Base-by-base conservation (phyloP, 2,113 vertebrate genomes). In the Vidua macroura region DNA sequence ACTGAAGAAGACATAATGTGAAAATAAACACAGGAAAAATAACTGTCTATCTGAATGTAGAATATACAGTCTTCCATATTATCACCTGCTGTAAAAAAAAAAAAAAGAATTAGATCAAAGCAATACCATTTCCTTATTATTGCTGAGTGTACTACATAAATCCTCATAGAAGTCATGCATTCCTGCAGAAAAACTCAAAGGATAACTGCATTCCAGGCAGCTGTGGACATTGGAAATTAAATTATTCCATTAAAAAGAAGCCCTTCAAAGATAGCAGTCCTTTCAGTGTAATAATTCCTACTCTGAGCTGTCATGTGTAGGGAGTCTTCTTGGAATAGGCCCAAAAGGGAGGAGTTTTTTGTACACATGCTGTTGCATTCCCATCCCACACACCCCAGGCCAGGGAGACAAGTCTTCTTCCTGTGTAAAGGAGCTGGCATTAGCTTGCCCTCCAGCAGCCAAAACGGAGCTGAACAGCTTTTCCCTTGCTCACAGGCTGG, bases 11-110 rank as follows among this genome's bases (percentile, higher is more conserved):
- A 70, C 68, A 84, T 6, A 83, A 62, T 75, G 69, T 67, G 59
- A 86, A 95, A 94, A 86, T 72, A 91, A 94, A 58, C n/a, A 46
- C 39, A 63, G 62, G 43, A 30, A 66, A 84, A 93, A 44, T 58
- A 58, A 39, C 39, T 63, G 9, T 15, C 11, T 56, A 39, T 86
- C 75, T 86, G 68, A 78, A n/a, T 44, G 24, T 12, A 73, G 37
- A 30, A 60, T 76, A 59, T 53, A 76, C 0, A 3, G 20, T 59
- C 53, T 67, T 82, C 23, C n/a, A n/a, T 70, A 59, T 80, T 92
- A 48, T 78, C 74, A 90, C 37, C 25, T 87, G 68, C 69, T 75
- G 77, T 68, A 90, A 93, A 86, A 68, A 18, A n/a, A 76, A 39
- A 39, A 46, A 39, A 41, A n/a, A 28, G 3, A 60, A 28, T 9